Evolutionary conservation across 2,797 vertebrate species (phyloP), one percentile per base, ranked within the genome.

Genomic region (Carduelis carduelis): DNA sequence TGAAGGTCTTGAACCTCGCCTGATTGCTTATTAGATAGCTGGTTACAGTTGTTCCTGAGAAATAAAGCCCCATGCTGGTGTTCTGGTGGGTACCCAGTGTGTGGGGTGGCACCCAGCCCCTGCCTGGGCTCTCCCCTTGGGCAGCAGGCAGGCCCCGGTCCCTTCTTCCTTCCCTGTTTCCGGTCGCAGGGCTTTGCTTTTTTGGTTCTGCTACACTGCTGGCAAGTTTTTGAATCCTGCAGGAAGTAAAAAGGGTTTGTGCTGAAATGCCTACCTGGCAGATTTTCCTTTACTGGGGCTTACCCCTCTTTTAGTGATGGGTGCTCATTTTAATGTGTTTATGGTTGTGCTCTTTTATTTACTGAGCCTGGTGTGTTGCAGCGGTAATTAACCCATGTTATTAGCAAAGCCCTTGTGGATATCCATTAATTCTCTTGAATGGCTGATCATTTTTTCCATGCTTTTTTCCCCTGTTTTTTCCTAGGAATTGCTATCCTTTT

Each of bases 321-420:
- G 97, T 97, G 97, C 98, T 98, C 96, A 95, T 98, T 98, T 98
- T 96, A 97, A 97, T 97, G 97, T 98, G 97, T 97, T 97, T 97
- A 96, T 98, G 95, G 97, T 96, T 89, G 96, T 97, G 97, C 97
- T 98, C 98, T 97, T 98, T 98, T 98, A 98, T 98, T 98, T 98
- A 98, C 98, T 98, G 97, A 98, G 98, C 98, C 98, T 98, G 94
- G 97, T 97, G 97, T 97, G 97, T 98, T 99, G 98, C 98, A 96
- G 98, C 83, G 95, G 98, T 99, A 99, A 99, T 99, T 99, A 99
- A 98, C 98, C 98, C 98, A 89, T 98, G 98, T 99, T 99, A 99
- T 98, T 98, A 98, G 98, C 97, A 98, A 98, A 98, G 97, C 98
- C 98, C 98, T 98, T 97, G 98, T 98, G 98, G 96, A 97, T 97